These are phyloP conservation scores for Sarcophaga rosellei DNA, from an alignment of 2,888 invertebrate species.

Conservation along the genomic window DNA sequence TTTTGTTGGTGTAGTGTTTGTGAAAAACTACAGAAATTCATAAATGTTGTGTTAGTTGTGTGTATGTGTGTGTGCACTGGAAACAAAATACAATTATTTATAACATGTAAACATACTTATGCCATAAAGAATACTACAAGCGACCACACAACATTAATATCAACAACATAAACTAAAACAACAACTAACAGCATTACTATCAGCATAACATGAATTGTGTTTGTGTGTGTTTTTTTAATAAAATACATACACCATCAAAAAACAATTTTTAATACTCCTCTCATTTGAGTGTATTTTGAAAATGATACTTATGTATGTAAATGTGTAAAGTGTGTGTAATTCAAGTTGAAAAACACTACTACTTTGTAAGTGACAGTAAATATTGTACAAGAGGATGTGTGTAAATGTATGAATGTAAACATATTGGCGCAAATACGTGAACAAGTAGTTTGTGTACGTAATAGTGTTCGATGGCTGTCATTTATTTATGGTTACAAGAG, in stretches of 20 bases:
- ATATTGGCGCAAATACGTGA: background rate
- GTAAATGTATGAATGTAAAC: background rate
- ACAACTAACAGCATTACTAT: background rate
- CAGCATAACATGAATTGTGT: background rate
- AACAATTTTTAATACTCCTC: slow-evolving; percentile 33
- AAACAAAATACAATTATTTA: slow-evolving; percentile 1
- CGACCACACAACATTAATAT: slow-evolving; percentile 4
- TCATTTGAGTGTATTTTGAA: slow-evolving; percentile 26
- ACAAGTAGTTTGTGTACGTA: background rate
- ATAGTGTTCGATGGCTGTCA: slow-evolving; percentile 23
- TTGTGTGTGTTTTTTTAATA: background rate
- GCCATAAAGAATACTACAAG: too few relatives aligned
- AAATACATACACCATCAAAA: slow-evolving; percentile 31
- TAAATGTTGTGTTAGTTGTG: too few relatives aligned
- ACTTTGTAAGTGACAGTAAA: slow-evolving; percentile 57
- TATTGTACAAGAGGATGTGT: slow-evolving; percentile 32
- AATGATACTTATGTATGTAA: slow-evolving; percentile 3
- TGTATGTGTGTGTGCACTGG: background rate
- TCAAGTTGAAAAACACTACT: slow-evolving; percentile 43
- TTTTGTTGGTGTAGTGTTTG: too few relatives aligned
- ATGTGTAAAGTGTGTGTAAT: slow-evolving; percentile 27
- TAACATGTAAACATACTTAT: background rate
- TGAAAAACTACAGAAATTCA: too few relatives aligned
- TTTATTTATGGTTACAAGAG: slow-evolving; percentile 30
- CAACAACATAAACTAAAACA: background rate